Base-by-base conservation (phyloP, 2,113 vertebrate species). In the Corapipo altera region DNA sequence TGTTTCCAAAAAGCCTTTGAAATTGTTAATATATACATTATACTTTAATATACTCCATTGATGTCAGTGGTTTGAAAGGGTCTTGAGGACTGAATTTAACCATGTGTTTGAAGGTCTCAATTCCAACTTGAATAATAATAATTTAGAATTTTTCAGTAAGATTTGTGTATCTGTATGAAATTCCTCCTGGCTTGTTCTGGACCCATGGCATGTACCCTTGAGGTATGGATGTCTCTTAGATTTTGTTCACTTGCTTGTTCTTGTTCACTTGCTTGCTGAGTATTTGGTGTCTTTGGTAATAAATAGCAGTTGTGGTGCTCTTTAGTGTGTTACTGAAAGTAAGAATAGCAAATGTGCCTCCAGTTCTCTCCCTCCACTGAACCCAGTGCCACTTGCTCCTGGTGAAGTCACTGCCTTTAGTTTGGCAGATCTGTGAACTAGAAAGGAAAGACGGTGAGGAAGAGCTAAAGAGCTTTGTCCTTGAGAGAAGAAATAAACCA, bases 1-100 rank as follows among this genome's bases (percentile, higher is more conserved):
- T 86, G 33, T 78, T 95, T 95, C 75, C 69, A 84, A 76, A 92
- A 84, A 82, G 44, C 72, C 70, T 93, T 93, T 91, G 44, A 84
- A 93, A 88, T 26, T 57, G 43, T 41, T 67, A 74, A 81, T 80
- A n/a, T 8, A 32, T 81, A 74, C 57, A 62, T 91, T 75, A 27
- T 72, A 28, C 73, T 96, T 94, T 52, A 79, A 35, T 77, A 33
- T 35, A 41, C n/a, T 57, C 64, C n/a, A 44, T 69, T 88, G 69
- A 39, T 64, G 71, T 28, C 70, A 28, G 59, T 57, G 39, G 27
- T 46, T 87, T 91, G 59, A 65, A 93, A 73, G 64, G 30, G 26
- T 76, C 65, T 81, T 35, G 33, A 93, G 62, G 62, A 41, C 30
- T 81, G 81, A 85, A 64, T 96, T 92, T 91, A 80, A 37, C 27